Evolutionary conservation across 1,140 invertebrate genomes (phyloP).

Genomic region (Berghia stephanieae): DNA sequence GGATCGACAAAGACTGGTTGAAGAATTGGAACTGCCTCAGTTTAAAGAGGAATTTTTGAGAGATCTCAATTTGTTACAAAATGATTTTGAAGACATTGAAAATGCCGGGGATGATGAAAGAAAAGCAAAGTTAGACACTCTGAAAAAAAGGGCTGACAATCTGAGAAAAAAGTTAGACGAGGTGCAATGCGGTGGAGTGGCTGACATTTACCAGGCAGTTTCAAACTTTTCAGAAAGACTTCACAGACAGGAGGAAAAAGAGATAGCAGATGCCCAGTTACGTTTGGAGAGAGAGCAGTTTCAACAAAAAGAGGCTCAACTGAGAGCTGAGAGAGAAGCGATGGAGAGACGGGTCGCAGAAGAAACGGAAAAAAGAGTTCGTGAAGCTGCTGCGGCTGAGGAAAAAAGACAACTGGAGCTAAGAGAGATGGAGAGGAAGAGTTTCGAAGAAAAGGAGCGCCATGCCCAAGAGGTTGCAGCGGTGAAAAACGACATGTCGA

Average conservation of each 20-base stretch:
- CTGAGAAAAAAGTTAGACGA: background rate
- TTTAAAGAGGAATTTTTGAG: background rate
- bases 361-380: background rate
- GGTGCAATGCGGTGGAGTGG: background rate
- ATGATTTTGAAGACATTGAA: background rate
- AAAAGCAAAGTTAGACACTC: background rate
- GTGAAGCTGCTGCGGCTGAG: too few species aligned
- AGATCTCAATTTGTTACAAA: background rate
- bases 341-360: background rate
- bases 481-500: too few species aligned
- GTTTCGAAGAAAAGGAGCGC: background rate
- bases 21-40: background rate
- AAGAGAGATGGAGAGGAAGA: background rate
- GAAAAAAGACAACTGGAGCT: background rate
- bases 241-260: background rate
- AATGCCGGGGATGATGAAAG: too few species aligned
- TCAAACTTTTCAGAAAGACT: background rate
- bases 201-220: too few species aligned
- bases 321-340: background rate
- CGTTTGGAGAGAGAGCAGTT: background rate
- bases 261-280: background rate
- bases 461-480: background rate
- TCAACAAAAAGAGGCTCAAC: background rate
- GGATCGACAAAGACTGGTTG: background rate
- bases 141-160: background rate